phyloP scores from a whole-genome alignment of 2,797 vertebrate species.

The Trematomus bernacchii region DNA sequence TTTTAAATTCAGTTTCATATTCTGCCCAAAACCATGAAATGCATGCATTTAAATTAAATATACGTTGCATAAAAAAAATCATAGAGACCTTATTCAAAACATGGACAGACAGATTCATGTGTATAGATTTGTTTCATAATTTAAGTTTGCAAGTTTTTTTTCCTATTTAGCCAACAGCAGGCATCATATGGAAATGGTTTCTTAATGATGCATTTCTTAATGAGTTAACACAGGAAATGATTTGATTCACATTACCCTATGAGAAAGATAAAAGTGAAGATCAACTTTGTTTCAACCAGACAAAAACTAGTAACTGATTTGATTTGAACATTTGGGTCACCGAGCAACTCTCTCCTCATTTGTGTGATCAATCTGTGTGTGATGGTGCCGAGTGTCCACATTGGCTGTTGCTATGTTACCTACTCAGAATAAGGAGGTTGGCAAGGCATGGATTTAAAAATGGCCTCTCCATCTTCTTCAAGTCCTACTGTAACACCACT shows the following conservation, averaged over 20 bases:
- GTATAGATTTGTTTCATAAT: not conserved
- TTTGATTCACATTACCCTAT: not conserved
- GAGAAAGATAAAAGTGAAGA: conserved; percentile 3
- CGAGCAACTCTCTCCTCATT: conserved; percentile 18
- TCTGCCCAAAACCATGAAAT: conserved; percentile 2
- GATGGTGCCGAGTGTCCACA: conserved; percentile 11
- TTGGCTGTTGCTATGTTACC: conserved; percentile 54
- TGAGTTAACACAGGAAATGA: not conserved
- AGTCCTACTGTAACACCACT: conserved; percentile 14
- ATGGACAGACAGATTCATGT: not conserved
- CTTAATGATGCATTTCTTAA: not conserved
- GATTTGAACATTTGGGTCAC: not conserved
- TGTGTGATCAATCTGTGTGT: conserved; percentile 11
- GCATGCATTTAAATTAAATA: conserved; percentile 9
- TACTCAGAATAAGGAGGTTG: conserved; percentile 25
- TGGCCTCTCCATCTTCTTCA: conserved; percentile 20
- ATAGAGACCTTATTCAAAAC: not conserved
- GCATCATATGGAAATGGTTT: not conserved
- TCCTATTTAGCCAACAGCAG: conserved; percentile 1
- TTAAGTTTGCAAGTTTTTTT: not conserved
- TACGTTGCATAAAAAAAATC: conserved; percentile 4
- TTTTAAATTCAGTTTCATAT: conserved; percentile 23
- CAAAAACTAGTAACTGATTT: not conserved
- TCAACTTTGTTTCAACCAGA: not conserved
- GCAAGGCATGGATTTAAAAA: conserved; percentile 38